Evolutionary conservation across 92 coral and sea anemone genomes (phyloP), one percentile per base, ranked within the genome.

Genomic region (Epizoanthus illoricatus): DNA sequence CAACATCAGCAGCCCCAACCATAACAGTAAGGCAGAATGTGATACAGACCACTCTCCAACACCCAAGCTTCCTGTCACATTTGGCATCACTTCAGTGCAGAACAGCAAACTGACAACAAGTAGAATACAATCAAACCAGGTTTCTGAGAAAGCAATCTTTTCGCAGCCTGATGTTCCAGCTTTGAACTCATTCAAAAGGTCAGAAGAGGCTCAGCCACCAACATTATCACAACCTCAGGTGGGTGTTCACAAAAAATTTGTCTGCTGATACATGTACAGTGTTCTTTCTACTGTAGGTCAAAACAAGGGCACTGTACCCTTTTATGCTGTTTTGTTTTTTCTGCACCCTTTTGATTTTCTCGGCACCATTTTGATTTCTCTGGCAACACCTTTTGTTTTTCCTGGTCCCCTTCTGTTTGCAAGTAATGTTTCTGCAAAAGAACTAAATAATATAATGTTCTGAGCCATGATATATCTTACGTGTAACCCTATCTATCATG

Each of bases 221-320:
- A 42, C 71, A 3, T 12, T 24, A 7, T 13, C 82, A 47, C 71
- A 41, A 61, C 60, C 82, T 41, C 82, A 63, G 82, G 82, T 78
- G 7, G 11, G 28, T 28, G 42, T 15, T 23, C 6, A 1, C 1
- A 9, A 6, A 8, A 0, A 18, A n/a, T 17, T 7, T 43, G 43
- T 10, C 13, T 8, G 21, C 24, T 4, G 17, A 52, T 19, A 55
- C 41, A 65, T 3, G 10, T 28, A 28, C 33, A 28, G 33, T 28
- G 33, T 28, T 28, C 33, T 28, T 28, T 28, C 33, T 28, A n/a
- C n/a, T n/a, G n/a, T n/a, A 0, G 33, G 33, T 28, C 33, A 28
- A 28, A 28, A 28, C 33, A 28, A 28, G 36, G 36, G 36, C 36
- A 28, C 36, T 28, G 36, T 28, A 28, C 36, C 36, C 36, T 28